Conservation (phyloP, 92 coral and sea anemone species). For the Heteractis magnifica region DNA sequence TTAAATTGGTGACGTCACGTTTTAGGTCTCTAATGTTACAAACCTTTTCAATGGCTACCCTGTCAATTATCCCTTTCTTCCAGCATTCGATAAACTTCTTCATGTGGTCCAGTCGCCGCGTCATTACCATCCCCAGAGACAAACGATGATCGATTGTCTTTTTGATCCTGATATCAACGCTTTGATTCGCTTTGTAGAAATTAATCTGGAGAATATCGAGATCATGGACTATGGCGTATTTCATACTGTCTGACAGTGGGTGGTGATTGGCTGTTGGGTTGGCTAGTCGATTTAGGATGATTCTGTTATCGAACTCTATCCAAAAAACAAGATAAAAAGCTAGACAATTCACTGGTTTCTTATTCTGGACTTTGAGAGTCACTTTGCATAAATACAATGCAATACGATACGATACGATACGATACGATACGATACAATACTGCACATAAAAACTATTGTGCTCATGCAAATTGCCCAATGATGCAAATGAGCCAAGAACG, state of each 20-base stretch:
- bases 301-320: background rate
- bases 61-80: background rate
- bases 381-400: background rate
- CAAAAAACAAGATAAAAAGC: background rate
- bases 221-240: background rate
- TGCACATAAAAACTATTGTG: too few species aligned
- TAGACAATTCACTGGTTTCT: background rate
- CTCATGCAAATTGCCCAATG: too few species aligned
- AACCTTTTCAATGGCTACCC: slow-evolving; percentile 6
- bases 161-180: background rate
- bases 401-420: too few species aligned
- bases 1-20: background rate
- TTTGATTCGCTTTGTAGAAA: background rate
- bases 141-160: slow-evolving; percentile 11
- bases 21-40: background rate
- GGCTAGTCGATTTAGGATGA: background rate
- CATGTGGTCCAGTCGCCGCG: background rate
- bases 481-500: too few species aligned
- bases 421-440: too few species aligned
- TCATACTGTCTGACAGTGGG: background rate
- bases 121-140: slow-evolving; percentile 15
- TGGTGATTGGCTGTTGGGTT: background rate
- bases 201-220: background rate
- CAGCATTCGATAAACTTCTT: slow-evolving; percentile 9
- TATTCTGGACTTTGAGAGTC: background rate